Base-by-base conservation (phyloP, 1,140 invertebrate species). In the Pemphigus obesinymphae region DNA sequence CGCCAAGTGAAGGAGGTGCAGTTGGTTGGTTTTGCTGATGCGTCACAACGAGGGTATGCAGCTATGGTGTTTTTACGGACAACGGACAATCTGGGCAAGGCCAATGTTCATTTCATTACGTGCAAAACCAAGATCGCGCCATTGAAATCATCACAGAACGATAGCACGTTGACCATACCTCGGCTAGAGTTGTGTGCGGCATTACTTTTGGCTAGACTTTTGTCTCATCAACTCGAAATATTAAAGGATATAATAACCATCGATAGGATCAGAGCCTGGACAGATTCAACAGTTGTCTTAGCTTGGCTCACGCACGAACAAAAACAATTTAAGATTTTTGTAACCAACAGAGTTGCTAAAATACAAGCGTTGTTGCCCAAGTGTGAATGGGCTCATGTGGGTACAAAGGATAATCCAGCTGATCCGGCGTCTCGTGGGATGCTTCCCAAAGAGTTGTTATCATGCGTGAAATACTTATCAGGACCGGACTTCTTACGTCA, bases 251-350 rank as follows among this genome's bases (percentile, higher is more conserved):
- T 58, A 7, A 17, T 81, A 15, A 48, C 70, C n/a, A 75, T 80
- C 50, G 26, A 66, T 3, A 37, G n/a, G 1, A 43, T 83, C 53
- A 45, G 50, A 23, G 43, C 68, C 0, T 83, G 72, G 53, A 82
- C 83, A 45, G 84, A 84, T 31, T 84, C 82, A 17, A 84, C 70
- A 26, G 45, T 84, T 17, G 84, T 83, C 4, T n/a, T 82, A 20
- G 53, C 75, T 15, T 85, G 84, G 84, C 80, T 85, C 13, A 58
- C 45, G 2, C 48, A 45, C 11, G 34, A 58, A n/a, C 72, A 84
- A 23, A 31, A 53, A 15, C 53, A 75, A 55, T 82, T 48, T 5
- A 37, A 82, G 34, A 31, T 82, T 23, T 83, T 82, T 11, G 83
- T 76, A 8, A 81, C 83, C 20, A 70, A 83, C 43, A 26, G 78